Evolutionary conservation across 2,797 vertebrate species (phyloP), one percentile per base, ranked within the genome.

Genomic region (Pangasius larnaudii): DNA sequence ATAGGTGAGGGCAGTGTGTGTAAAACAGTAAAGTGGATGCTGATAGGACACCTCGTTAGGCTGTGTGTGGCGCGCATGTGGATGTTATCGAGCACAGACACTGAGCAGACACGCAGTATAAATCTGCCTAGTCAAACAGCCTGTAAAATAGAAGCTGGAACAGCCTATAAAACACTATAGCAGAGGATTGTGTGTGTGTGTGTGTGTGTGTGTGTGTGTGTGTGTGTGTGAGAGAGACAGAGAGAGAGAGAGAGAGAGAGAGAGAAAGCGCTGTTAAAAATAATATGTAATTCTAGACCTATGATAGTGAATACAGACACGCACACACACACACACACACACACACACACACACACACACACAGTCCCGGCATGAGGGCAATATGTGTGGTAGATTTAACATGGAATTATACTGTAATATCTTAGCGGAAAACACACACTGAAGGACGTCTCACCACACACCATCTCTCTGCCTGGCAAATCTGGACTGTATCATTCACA

Each of bases 41-140:
- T 96, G 95, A 96, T 96, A 96, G 95, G 96, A 95, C 95, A 95
- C 95, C 95, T 96, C 94, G 93, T 96, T 96, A 96, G 94, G 93
- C 93, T 92, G 91, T 93, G 94, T 93, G 92, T 94, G 92, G 94
- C 92, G 42, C 91, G 93, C 94, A 95, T 95, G 94, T 95, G 95
- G 95, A 94, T 92, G 85, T 84, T 95, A 95, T 95, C 91, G 93
- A 94, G 93, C 92, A n/a, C 93, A 94, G 95, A 96, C 94, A 96
- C 92, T 93, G 93, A 94, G 95, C 95, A 95, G 89, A 91, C 87
- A 88, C 77, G 10, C 84, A 22, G 85, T 89, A 90, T 96, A 96
- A 96, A 96, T 96, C 96, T 96, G 94, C 92, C 94, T 95, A 95
- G 94, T 95, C 94, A 95, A 96, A 96, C 95, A 95, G 95, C 95